Evolutionary conservation across 2,113 vertebrate species (phyloP).

Genomic region (Myotis brandtii): DNA sequence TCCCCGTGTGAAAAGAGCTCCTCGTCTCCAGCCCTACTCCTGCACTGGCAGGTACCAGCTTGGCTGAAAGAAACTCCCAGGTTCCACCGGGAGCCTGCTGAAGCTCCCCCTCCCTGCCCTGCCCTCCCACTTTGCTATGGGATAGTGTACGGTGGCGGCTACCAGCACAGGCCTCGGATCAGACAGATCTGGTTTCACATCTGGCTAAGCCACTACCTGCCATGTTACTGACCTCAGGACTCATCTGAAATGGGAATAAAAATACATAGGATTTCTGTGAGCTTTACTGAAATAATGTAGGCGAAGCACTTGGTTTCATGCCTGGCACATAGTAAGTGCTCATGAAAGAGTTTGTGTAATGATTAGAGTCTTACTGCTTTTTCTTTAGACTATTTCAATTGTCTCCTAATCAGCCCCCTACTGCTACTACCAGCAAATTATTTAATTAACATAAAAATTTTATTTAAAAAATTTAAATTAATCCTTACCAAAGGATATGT

Average conservation of each 20-base stretch:
- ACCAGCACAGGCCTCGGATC: neutral
- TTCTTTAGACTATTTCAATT: neutral
- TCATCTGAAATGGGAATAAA: neutral
- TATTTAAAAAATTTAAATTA: neutral
- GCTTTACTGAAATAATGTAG: neutral
- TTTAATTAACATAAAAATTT: neutral
- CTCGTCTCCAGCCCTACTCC: neutral
- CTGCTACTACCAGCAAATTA: neutral
- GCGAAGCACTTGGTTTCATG: neutral
- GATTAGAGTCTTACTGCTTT: neutral
- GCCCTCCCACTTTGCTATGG: neutral
- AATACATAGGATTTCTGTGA: neutral
- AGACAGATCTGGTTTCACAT: neutral
- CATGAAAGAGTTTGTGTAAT: neutral
- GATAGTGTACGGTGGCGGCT: neutral
- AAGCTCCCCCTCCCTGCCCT: neutral
- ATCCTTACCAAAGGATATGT: neutral
- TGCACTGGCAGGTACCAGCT: neutral
- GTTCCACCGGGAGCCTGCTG: neutral
- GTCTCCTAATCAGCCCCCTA: neutral
- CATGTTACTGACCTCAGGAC: neutral
- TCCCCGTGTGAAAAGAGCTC: neutral
- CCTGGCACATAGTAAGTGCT: neutral
- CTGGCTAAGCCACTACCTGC: neutral
- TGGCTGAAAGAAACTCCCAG: neutral